A percentile compares a stretch with the other conserved stretches of the same genome.
These are phyloP conservation scores for Diplogasteroides magnus DNA, from an alignment of 1,140 invertebrate species.

Conservation along the genomic window DNA sequence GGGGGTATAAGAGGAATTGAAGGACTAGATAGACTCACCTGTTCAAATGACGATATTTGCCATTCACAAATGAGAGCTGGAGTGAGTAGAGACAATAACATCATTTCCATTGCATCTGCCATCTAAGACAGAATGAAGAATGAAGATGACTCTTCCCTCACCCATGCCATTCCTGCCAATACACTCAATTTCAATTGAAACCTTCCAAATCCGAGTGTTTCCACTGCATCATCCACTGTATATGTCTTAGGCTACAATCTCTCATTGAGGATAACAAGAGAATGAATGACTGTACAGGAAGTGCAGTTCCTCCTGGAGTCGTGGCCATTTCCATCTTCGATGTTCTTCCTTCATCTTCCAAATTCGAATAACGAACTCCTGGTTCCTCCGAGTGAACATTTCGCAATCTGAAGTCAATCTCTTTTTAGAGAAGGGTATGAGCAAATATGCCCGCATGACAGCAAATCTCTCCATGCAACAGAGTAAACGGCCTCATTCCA, in stretches of 20 bases:
- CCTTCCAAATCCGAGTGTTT: slow-evolving; percentile 78
- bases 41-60: slow-evolving; percentile 71
- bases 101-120: slow-evolving; percentile 98
- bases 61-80: slow-evolving; percentile 88
- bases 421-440: no score
- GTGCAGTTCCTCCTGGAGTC: not conserved
- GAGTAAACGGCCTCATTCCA: no score
- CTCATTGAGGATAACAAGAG: slow-evolving; percentile 32
- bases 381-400: slow-evolving; percentile 24
- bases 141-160: slow-evolving; percentile 30
- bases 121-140: slow-evolving; percentile 89
- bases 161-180: slow-evolving; percentile 60
- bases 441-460: no score
- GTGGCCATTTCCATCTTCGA: not conserved
- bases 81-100: slow-evolving; percentile 84
- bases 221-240: slow-evolving; percentile 82
- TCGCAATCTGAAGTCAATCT: slow-evolving; percentile 18
- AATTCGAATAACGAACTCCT: slow-evolving; percentile 18
- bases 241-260: slow-evolving; percentile 62
- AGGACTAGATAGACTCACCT: slow-evolving; percentile 43
- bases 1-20: no score
- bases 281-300: slow-evolving; percentile 22
- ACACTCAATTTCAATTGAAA: slow-evolving; percentile 77
- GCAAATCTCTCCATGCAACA: no score
- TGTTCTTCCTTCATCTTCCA: slow-evolving; percentile 13